These are phyloP conservation scores for Chiloscyllium plagiosum DNA, from an alignment of 2,113 vertebrate genomes.

Conservation along the genomic window DNA sequence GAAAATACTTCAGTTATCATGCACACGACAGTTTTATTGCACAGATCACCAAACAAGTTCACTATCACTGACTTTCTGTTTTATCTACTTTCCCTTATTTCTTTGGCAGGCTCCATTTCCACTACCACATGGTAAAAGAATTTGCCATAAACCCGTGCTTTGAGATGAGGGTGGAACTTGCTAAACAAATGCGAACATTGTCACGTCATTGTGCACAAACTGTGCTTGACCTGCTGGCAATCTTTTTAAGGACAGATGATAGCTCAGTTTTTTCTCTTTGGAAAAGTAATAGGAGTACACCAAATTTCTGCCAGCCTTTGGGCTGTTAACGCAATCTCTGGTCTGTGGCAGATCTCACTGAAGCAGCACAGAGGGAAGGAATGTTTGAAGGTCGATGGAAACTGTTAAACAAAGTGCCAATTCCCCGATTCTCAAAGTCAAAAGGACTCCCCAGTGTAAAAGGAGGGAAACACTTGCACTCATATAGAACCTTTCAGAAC, in stretches of 20 bases:
- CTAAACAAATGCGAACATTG: not conserved
- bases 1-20: not conserved
- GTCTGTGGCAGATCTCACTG: not conserved
- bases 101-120: conserved; percentile 18
- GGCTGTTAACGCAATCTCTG: not conserved
- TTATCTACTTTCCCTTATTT: not conserved
- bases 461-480: not conserved
- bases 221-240: not conserved
- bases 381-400: not conserved
- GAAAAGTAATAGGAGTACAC: not conserved
- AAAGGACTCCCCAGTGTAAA: not conserved
- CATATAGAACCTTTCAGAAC: not conserved
- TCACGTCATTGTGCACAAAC: not conserved
- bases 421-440: not conserved
- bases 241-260: not conserved
- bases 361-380: not conserved
- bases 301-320: not conserved
- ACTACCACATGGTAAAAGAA: conserved; percentile 28
- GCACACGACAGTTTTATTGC: not conserved
- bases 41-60: not conserved
- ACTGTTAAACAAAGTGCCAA: not conserved
- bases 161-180: too few relatives aligned
- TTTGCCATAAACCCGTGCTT: not conserved
- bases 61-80: not conserved
- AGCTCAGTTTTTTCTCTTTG: not conserved